Evolutionary conservation across 2,797 vertebrate genomes (phyloP), one percentile per base, ranked within the genome.

Genomic region (Neostethus bicornis): DNA sequence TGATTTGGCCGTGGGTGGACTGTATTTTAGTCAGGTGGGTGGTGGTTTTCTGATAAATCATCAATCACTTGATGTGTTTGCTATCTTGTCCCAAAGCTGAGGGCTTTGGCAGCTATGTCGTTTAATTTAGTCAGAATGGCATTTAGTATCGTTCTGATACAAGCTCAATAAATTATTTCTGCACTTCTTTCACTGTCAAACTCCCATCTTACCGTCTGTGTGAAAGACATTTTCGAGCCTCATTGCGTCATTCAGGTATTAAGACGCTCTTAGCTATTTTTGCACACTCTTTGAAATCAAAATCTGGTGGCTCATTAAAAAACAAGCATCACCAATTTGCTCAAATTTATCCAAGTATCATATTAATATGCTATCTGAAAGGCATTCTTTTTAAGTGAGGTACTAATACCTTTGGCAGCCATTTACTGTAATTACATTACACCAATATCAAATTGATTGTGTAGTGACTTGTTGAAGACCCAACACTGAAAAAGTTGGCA

Each of bases 351-450:
- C 47, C 26, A 26, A 26, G 20, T 37, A 42, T 58, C 26, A 29
- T 32, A 69, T 78, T 61, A 50, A 66, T 79, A 42, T 63, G 55
- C 70, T 51, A 75, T 74, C 83, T 71, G 44, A 38, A 35, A 66
- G 46, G 26, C 64, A 59, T 77, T 42, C 44, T 52, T 58, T 26
- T 39, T 17, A n/a, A 41, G 31, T 17, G 23, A 58, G 64, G 75
- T 47, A 62, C 32, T 13, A 10, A 60, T 59, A 60, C 5, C 21
- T 79, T 73, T 84, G 72, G 66, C 70, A 80, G 56, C 35, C 55
- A 28, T 71, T 79, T 47, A 38, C 44, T 69, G 53, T 73, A 79
- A 84, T 80, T 72, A 73, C 76, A 80, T 86, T 76, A 81, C 63
- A 68, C 61, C 55, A 49, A 69, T 52, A 69, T 76, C 75, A 78